A percentile compares a stretch with the other conserved stretches of the same genome.
Evolutionary conservation across 1,140 invertebrate genomes (phyloP).

Genomic region (Leptopilina clavipes): DNA sequence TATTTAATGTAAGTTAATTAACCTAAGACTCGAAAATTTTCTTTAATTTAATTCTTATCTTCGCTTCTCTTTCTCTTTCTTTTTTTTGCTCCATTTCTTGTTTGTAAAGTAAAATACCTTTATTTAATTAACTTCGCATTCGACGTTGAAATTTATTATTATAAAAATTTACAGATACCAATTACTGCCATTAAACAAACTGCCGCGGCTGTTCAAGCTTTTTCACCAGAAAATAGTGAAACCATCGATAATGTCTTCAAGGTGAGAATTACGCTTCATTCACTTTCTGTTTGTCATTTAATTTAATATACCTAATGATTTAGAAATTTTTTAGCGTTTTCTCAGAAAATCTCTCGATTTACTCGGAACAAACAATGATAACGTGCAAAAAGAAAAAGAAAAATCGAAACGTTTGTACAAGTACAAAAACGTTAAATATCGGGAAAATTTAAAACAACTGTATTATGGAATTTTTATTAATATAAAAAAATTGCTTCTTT

Average conservation of each 20-base stretch:
- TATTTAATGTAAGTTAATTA: conserved; percentile 64
- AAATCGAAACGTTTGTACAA: not conserved
- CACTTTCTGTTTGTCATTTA: conserved; percentile 23
- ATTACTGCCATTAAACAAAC: conserved; percentile 65
- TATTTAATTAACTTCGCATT: conserved; percentile 14
- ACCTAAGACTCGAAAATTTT: not conserved
- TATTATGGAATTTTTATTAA: too few species aligned
- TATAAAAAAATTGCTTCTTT: not conserved
- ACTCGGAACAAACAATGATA: not conserved
- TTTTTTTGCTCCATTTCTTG: too few species aligned
- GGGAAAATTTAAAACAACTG: too few species aligned
- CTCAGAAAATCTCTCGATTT: not conserved
- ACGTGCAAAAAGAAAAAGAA: too few species aligned
- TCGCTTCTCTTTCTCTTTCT: too few species aligned
- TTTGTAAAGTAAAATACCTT: not conserved
- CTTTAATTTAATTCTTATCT: not conserved
- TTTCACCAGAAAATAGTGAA: conserved; percentile 59
- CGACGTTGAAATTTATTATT: conserved; percentile 6
- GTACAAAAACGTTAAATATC: not conserved
- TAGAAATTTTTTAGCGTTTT: not conserved
- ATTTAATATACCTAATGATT: not conserved
- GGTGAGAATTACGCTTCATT: conserved; percentile 49
- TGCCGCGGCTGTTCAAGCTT: conserved; percentile 56
- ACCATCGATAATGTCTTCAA: conserved; percentile 60
- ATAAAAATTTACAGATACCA: conserved; percentile 62